phyloP scores from a whole-genome alignment of 2,113 vertebrate genomes.

The Sander lucioperca region DNA sequence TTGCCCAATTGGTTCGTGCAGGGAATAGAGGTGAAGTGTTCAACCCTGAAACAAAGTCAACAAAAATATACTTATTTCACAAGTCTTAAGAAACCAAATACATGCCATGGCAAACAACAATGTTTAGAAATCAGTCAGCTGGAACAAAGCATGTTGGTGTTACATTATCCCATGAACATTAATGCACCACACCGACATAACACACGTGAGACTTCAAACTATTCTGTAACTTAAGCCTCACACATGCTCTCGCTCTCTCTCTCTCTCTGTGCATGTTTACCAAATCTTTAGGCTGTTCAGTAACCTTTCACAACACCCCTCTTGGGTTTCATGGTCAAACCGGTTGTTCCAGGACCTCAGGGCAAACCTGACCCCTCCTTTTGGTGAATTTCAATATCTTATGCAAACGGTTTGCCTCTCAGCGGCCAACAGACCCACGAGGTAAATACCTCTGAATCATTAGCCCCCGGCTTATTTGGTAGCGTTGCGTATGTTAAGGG shows the following conservation, averaged over 20 bases:
- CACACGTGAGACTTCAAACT: constrained; percentile 3
- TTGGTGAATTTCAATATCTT: background rate
- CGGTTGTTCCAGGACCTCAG: constrained; percentile 27
- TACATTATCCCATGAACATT: background rate
- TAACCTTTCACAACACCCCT: constrained; percentile 75
- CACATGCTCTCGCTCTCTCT: constrained; percentile 3
- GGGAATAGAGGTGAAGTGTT: background rate
- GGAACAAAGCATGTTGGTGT: constrained; percentile 1
- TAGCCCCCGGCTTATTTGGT: background rate
- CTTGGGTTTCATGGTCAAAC: constrained; percentile 68
- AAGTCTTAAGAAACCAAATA: background rate
- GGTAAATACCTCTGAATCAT: constrained; percentile 34
- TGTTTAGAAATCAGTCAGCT: background rate
- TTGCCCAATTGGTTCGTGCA: background rate
- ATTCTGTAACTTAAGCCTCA: constrained; percentile 27
- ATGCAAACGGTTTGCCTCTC: background rate
- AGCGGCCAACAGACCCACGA: background rate
- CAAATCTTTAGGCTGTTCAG: constrained; percentile 35
- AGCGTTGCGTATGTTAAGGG: background rate
- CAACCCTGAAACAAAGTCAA: constrained; percentile 53
- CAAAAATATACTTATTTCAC: background rate
- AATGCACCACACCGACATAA: background rate
- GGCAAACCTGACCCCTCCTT: constrained; percentile 52
- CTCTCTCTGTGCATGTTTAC: constrained; percentile 56
- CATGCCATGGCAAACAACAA: background rate